phyloP scores from a whole-genome alignment of 1,140 invertebrate species.

The Lepidotrigona ventralis region DNA sequence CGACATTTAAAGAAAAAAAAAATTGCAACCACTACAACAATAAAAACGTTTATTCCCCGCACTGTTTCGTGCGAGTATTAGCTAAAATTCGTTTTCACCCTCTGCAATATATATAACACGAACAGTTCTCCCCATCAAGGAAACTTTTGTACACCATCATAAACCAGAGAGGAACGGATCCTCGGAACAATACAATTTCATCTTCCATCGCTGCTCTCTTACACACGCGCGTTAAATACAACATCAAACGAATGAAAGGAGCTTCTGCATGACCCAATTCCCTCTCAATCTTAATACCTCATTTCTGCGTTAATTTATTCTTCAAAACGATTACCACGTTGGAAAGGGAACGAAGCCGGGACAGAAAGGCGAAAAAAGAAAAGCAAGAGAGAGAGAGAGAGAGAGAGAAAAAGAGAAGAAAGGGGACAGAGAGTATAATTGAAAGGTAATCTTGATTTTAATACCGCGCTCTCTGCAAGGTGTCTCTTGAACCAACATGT shows the following conservation, averaged over 20 bases:
- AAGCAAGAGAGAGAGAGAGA: too few species aligned
- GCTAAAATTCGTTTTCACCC: background rate
- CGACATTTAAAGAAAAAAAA: too few species aligned
- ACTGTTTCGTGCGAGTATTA: background rate
- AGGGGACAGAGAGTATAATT: background rate
- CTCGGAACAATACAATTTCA: background rate
- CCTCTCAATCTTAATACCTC: background rate
- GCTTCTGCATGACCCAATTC: background rate
- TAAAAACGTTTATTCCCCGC: too few species aligned
- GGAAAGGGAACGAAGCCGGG: background rate
- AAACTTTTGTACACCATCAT: background rate
- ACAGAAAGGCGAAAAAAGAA: background rate
- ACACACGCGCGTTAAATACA: background rate
- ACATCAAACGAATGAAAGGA: background rate
- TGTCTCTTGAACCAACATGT: slow-evolving; percentile 50
- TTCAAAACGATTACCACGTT: background rate
- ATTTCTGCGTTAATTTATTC: slow-evolving; percentile 3
- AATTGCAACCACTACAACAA: too few species aligned
- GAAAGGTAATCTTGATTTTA: slow-evolving; percentile 33
- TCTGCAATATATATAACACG: background rate
- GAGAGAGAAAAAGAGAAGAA: background rate
- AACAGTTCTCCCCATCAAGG: background rate
- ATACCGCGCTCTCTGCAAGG: slow-evolving; percentile 8
- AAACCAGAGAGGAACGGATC: background rate
- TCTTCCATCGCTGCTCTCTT: too few species aligned